phyloP scores from a whole-genome alignment of 2,888 invertebrate species.

The Stenodera caucasica region DNA sequence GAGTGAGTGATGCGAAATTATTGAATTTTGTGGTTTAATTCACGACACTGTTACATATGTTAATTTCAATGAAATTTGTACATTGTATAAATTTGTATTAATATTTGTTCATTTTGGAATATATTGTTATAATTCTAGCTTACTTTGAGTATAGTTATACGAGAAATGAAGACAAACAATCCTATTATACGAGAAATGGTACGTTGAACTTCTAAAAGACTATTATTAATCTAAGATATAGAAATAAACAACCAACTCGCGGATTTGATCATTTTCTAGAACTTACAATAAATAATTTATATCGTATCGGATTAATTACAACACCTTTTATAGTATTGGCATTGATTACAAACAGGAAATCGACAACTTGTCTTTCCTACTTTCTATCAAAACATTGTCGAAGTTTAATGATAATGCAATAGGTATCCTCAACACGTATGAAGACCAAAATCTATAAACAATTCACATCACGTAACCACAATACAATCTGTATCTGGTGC shows the following conservation, averaged over 20 bases:
- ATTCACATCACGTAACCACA: conserved; percentile 28
- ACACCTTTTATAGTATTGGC: not conserved
- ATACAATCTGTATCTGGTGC: conserved; percentile 32
- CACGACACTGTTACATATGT: not conserved
- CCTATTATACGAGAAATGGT: not conserved
- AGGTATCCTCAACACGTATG: conserved; percentile 29
- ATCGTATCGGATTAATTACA: not conserved
- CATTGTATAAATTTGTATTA: not conserved
- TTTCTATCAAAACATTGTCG: conserved; percentile 17
- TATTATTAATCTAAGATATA: not conserved
- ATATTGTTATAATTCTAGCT: not conserved
- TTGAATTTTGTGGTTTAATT: not conserved
- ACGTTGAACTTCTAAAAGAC: not conserved
- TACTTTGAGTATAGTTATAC: not conserved
- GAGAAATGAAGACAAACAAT: not conserved
- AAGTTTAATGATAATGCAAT: conserved; percentile 26
- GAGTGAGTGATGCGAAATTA: not conserved
- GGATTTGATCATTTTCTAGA: too few species aligned
- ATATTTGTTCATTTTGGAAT: not conserved
- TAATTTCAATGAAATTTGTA: not conserved
- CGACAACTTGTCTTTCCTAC: conserved; percentile 3
- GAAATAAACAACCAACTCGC: too few species aligned
- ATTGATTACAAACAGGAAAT: conserved; percentile 2
- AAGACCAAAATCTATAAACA: conserved; percentile 10
- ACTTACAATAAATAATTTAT: too few species aligned